Base-by-base conservation (phyloP, 2,797 vertebrate species). In the Falco columbarius region DNA sequence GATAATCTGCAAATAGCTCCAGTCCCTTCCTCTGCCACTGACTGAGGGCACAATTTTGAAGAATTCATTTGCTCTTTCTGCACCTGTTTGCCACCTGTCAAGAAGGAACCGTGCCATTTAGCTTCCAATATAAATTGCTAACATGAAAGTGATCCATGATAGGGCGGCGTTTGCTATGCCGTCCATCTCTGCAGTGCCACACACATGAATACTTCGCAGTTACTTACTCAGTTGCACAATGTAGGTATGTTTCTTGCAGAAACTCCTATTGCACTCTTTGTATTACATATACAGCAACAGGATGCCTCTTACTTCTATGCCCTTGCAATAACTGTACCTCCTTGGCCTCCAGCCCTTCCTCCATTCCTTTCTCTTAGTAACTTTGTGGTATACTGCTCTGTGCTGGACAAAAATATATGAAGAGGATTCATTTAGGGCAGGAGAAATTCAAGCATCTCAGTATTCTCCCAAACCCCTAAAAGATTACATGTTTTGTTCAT, bases 131-230 rank as follows among this genome's bases (percentile, higher is more conserved):
- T 1, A 49, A 62, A 55, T 21, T 30, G 32, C 56, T 84, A 34
- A 59, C 32, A 19, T 38, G 36, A 17, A 59, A 67, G 54, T 17
- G n/a, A 63, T 24, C 9, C 12, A 1, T 7, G 52, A 58, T 8
- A 9, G 47, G 1, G 5, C 44, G 24, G 20, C 49, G 10, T 56
- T 77, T 70, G 44, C 40, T 32, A 18, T 10, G 29, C 29, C n/a
- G n/a, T 7, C 54, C 18, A 1, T 34, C 80, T 59, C 32, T 42
- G 51, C 58, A 18, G 63, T 47, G 52, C 23, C 83, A 40, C 27
- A 34, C 12, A 54, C 8, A 17, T 0, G 0, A 21, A 24, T 12
- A 15, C 49, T 65, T 47, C 2, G 4, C 23, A 59, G 8, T 32
- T 77, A 11, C 9, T 65, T 23, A 10, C 38, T 75, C 47, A 16